A percentile compares a stretch with the other conserved stretches of the same genome.
phyloP scores from a whole-genome alignment of 1,140 invertebrate genomes.

The Drosophila equinoxialis region DNA sequence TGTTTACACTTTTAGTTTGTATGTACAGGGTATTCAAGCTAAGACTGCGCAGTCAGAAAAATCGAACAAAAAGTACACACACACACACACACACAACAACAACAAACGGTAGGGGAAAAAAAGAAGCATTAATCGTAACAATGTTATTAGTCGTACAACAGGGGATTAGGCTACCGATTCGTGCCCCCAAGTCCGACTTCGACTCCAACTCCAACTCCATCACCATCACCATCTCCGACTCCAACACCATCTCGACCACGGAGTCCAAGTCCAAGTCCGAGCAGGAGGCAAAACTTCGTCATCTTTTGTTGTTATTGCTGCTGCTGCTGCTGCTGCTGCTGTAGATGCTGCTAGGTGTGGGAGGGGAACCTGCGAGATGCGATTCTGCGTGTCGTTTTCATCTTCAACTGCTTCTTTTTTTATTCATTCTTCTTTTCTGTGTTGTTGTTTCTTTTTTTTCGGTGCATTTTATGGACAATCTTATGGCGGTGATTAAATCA shows the following conservation, averaged over 20 bases:
- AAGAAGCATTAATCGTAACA: conserved; percentile 82
- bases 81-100: not conserved
- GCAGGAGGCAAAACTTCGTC: conserved; percentile 20
- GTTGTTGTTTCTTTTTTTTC: conserved; percentile 18
- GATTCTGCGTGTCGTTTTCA: conserved; percentile 32
- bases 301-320: conserved; percentile 43
- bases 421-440: conserved; percentile 5
- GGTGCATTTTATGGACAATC: conserved; percentile 58
- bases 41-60: conserved; percentile 27
- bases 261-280: conserved; percentile 38
- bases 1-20: not conserved
- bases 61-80: conserved; percentile 26
- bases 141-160: conserved; percentile 83
- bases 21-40: not conserved
- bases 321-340: conserved; percentile 28
- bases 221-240: conserved; percentile 24
- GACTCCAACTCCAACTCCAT: conserved; percentile 3
- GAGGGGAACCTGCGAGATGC: conserved; percentile 11
- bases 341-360: conserved; percentile 23
- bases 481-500: conserved; percentile 64
- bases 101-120: conserved; percentile 46
- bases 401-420: conserved; percentile 35
- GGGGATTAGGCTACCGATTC: conserved; percentile 82
- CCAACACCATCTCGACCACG: conserved; percentile 3
- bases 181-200: conserved; percentile 52